Evolutionary conservation across 2,113 vertebrate genomes (phyloP).

Genomic region (Lates calcarifer): DNA sequence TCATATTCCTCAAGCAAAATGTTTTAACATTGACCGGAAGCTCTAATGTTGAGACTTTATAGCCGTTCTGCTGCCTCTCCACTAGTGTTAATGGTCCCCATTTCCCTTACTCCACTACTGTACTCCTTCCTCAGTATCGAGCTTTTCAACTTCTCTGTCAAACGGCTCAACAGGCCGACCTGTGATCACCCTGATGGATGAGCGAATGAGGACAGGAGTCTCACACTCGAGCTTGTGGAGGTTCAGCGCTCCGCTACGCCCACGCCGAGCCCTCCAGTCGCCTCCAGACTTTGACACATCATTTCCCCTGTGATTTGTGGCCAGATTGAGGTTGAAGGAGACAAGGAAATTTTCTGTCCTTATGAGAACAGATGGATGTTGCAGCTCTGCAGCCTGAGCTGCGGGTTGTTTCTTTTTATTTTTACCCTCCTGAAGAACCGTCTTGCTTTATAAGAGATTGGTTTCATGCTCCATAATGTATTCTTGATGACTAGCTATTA

Average conservation of each 20-base stretch:
- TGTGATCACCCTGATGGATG: slow-evolving; percentile 77
- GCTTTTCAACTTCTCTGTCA: slow-evolving; percentile 55
- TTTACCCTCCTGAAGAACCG: slow-evolving; percentile 9
- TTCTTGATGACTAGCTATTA: slow-evolving; percentile 65
- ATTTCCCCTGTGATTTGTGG: slow-evolving; percentile 81
- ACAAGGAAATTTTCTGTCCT: slow-evolving; percentile 62
- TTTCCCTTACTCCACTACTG: slow-evolving; percentile 18
- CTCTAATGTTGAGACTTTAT: slow-evolving; percentile 52
- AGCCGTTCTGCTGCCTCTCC: slow-evolving; percentile 33
- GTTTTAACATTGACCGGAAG: slow-evolving; percentile 59
- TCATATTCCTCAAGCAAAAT: slow-evolving; percentile 52
- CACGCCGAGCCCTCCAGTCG: slow-evolving; percentile 39
- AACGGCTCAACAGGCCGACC: slow-evolving; percentile 66
- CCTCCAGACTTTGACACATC: slow-evolving; percentile 74
- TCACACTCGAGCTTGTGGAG: slow-evolving; percentile 41
- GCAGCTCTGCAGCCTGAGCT: slow-evolving; percentile 41
- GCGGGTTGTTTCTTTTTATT: slow-evolving; percentile 24
- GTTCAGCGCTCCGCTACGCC: slow-evolving; percentile 56
- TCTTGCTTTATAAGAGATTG: slow-evolving; percentile 47
- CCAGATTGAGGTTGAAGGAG: slow-evolving; percentile 74
- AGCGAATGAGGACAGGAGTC: slow-evolving; percentile 54
- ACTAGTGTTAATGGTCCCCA: slow-evolving; percentile 31
- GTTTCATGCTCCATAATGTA: slow-evolving; percentile 60
- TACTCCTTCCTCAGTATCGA: slow-evolving; percentile 31
- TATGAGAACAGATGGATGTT: slow-evolving; percentile 66